Conservation (phyloP, 2,888 invertebrate species). For the Thymelicus lineola region DNA sequence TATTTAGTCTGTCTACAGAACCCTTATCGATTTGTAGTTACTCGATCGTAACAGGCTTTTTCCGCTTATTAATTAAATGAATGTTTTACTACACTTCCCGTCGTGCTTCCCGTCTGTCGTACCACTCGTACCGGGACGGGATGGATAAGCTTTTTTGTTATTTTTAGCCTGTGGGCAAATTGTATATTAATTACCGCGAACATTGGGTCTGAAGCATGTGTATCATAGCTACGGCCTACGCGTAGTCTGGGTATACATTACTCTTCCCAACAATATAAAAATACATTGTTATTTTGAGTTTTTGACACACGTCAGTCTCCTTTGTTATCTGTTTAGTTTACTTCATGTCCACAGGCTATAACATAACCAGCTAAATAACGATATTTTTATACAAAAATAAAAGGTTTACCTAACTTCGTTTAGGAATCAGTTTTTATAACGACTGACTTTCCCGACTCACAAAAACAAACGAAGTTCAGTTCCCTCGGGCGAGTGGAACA, state of each 20-base stretch:
- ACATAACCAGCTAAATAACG: too few species aligned
- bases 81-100: conserved; percentile 36
- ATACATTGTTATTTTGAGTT: too few species aligned
- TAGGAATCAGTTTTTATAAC: neutral
- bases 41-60: conserved; percentile 31
- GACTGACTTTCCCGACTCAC: neutral
- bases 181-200: neutral
- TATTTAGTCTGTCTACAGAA: conserved; percentile 15
- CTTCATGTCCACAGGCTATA: too few species aligned
- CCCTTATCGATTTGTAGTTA: conserved; percentile 31
- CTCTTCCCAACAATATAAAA: too few species aligned
- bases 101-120: conserved; percentile 29
- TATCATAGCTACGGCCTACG: neutral
- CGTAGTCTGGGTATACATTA: neutral
- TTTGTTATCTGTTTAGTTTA: too few species aligned
- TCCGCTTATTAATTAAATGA: conserved; percentile 38
- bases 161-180: conserved; percentile 2
- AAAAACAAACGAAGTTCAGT: conserved; percentile 17
- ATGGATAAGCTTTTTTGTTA: conserved; percentile 10
- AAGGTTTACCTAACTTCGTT: neutral
- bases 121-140: neutral
- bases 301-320: too few species aligned
- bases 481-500: conserved; percentile 29
- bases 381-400: neutral
- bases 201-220: neutral